These are phyloP conservation scores for Anabacerthia variegaticeps DNA, from an alignment of 2,797 vertebrate genomes.

Conservation along the genomic window DNA sequence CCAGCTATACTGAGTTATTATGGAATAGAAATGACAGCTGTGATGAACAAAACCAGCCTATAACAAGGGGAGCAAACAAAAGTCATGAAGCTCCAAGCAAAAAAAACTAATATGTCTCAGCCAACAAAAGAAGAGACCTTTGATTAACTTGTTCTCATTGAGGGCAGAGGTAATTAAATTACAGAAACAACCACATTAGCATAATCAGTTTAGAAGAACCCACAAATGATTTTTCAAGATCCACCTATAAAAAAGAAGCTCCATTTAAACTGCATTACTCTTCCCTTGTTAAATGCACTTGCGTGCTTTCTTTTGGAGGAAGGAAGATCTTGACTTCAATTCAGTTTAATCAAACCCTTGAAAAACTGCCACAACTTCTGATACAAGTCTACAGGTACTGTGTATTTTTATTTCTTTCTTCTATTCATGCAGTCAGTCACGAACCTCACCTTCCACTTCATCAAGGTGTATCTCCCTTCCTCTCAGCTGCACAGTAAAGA, in stretches of 20 bases:
- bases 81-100: background rate
- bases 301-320: background rate
- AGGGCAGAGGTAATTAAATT: conserved; percentile 44
- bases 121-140: conserved; percentile 12
- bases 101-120: conserved; percentile 5
- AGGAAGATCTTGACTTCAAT: background rate
- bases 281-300: background rate
- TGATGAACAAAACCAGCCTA: background rate
- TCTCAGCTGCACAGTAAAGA: background rate
- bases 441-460: background rate
- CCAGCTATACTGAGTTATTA: background rate
- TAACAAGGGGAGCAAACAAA: conserved; percentile 9
- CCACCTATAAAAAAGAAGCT: background rate
- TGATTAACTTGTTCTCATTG: conserved; percentile 32
- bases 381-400: background rate
- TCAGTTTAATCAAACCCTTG: background rate
- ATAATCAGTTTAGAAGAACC: conserved; percentile 30
- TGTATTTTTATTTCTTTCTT: background rate
- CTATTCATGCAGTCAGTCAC: background rate
- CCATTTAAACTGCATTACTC: background rate
- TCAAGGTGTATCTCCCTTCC: background rate
- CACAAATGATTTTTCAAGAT: conserved; percentile 32
- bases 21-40: conserved; percentile 1
- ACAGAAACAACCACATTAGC: conserved; percentile 8
- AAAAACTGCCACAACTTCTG: background rate